Base-by-base conservation (phyloP, 2,797 vertebrate species). In the Aphelocoma californica region DNA sequence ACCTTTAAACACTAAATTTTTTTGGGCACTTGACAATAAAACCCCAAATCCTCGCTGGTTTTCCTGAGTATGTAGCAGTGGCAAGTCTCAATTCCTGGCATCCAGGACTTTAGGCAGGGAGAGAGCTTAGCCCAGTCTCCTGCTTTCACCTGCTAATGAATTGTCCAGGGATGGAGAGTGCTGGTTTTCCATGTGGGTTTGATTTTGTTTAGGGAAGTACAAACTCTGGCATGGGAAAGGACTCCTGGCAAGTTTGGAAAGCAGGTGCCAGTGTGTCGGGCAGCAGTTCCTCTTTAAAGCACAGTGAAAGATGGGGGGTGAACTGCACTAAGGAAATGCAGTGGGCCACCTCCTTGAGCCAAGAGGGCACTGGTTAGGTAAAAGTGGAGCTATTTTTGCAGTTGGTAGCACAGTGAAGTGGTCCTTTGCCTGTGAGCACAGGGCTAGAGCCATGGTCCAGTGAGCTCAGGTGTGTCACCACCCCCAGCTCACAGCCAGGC, bases 81-180 rank as follows among this genome's bases (percentile, higher is more conserved):
- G 88, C 92, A 91, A 93, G 58, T 91, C 94, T 81, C n/a, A 9
- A 95, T 97, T 98, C 97, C 97, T 97, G 97, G 97, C 90, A 98
- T 97, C 97, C 97, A 98, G 97, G 97, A 97, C 81, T 64, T 93
- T n/a, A 83, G 25, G 81, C 16, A 60, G 66, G 79, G 72, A 57
- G 81, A 36, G 64, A 47, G 69, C 57, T 91, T 71, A 36, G 38
- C 67, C 24, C 32, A 3, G n/a, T 10, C 66, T 88, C 58, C 58
- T 70, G 60, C 54, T 74, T 81, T 56, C 48, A 10, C 47, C 69
- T 74, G 58, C 83, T 47, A 44, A 77, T 74, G 81, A 84, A 71
- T 12, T 44, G 75, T 47, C 86, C 42, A 42, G 81, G 61, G 42
- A 7, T 14, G 61, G 42, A 88, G 29, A 38, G 18, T 7, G 73